Percentiles rank a stretch among this genome's conserved stretches.
Conservation (phyloP, 2,797 vertebrate species). For the Cacajao melanocephalus region DNA sequence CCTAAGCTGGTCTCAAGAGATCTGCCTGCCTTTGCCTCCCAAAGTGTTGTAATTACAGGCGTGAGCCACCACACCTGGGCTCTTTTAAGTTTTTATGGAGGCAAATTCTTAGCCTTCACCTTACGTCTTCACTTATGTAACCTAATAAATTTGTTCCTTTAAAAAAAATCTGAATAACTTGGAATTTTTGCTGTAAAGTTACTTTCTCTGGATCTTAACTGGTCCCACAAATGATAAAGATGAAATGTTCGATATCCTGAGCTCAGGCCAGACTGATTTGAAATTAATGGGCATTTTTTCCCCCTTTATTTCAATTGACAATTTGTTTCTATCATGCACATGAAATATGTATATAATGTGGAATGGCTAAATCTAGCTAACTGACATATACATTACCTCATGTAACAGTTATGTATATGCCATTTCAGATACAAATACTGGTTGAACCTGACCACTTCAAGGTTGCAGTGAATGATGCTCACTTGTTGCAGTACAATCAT, state of each 20-base stretch:
- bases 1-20: not conserved
- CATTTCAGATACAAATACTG: conserved; percentile 91
- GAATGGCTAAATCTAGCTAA: not conserved
- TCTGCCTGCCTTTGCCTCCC: not conserved
- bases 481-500: conserved; percentile 92
- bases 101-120: not conserved
- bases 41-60: not conserved
- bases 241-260: not conserved
- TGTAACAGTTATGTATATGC: not conserved
- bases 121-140: not conserved
- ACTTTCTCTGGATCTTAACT: not conserved
- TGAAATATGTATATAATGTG: no score
- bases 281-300: not conserved
- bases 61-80: not conserved
- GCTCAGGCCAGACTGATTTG: not conserved
- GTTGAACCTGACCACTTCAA: conserved; percentile 92
- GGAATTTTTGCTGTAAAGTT: not conserved
- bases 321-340: not conserved
- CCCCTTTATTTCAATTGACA: not conserved
- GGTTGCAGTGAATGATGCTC: conserved; percentile 91
- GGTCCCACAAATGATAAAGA: not conserved
- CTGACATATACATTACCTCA: not conserved
- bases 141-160: not conserved
- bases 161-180: not conserved
- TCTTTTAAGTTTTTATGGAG: not conserved